Evolutionary conservation across 1,140 invertebrate genomes (phyloP).

Genomic region (Amphibalanus amphitrite): DNA sequence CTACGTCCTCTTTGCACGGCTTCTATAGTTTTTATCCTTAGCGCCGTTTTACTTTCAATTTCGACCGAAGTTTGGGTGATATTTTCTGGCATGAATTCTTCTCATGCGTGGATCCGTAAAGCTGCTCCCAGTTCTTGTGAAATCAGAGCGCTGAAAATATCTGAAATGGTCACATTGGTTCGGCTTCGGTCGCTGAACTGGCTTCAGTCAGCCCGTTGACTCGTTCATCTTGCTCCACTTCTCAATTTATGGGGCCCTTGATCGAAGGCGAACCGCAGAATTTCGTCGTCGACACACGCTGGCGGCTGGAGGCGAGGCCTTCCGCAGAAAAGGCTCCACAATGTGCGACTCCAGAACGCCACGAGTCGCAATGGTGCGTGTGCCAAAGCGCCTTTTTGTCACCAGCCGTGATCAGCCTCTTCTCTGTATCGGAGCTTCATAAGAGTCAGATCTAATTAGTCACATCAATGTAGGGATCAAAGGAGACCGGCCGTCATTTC

Average conservation of each 20-base stretch:
- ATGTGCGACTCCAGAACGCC: neutral
- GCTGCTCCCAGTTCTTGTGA: neutral
- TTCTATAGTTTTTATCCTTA: neutral
- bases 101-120: neutral
- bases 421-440: too few species aligned
- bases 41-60: neutral
- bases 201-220: neutral
- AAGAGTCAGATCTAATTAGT: too few species aligned
- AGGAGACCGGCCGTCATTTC: neutral
- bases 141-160: neutral
- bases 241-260: neutral
- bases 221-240: neutral
- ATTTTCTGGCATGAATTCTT: neutral
- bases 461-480: too few species aligned
- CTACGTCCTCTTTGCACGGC: neutral
- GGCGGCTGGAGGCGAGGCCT: neutral
- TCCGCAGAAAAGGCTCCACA: neutral
- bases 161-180: neutral
- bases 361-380: too few species aligned
- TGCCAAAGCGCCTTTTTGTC: too few species aligned
- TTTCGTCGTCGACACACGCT: neutral
- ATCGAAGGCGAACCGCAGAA: neutral
- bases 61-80: neutral
- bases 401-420: too few species aligned
- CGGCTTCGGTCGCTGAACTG: neutral